Base-by-base conservation (phyloP, 2,888 invertebrate species). In the Drosophila monieri region DNA sequence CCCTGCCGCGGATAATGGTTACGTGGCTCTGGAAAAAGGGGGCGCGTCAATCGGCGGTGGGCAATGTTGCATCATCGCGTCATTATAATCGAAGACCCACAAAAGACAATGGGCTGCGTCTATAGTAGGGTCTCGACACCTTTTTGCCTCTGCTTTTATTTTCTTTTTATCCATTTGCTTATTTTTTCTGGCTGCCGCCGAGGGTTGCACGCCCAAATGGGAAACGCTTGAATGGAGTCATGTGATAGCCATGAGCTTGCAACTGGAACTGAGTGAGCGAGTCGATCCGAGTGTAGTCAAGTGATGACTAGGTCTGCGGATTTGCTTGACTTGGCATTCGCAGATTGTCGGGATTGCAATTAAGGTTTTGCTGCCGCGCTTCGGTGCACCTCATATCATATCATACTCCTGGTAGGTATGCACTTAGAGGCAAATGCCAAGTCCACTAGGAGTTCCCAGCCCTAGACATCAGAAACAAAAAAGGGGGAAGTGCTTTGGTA, bases 181-280 rank as follows among this genome's bases (percentile, higher is more conserved):
- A 3, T n/a, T 10, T 39, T 56, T 32, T 44, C 32, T 21, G 51
- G 46, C 32, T 69, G 43, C 49, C 48, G 25, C 49, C 9, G 52
- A 53, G 67, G 67, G 66, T 66, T 58, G 52, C 41, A 54, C 57
- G 56, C 58, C 58, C 59, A 76, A 69, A 74, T 53, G 76, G 55
- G 80, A 67, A 84, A 80, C 78, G 80, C 84, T 80, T 84, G 60
- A 80, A 84, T 84, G 80, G 74, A 84, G 80, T 80, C 84, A 80
- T 84, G 74, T 70, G 80, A 80, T 80, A 84, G 84, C 80, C 55
- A 66, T 58, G 70, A 62, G 51, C 64, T 72, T 56, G 64, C 72
- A 72, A 71, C 71, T 58, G 53, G 54, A 71, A 61, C 56, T 69
- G 64, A 65, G 66, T 37, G 60, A 47, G 21, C 32, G 54, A 21